These are phyloP conservation scores for Cheiracanthium punctorium DNA, from an alignment of 2,888 invertebrate genomes.

Conservation along the genomic window DNA sequence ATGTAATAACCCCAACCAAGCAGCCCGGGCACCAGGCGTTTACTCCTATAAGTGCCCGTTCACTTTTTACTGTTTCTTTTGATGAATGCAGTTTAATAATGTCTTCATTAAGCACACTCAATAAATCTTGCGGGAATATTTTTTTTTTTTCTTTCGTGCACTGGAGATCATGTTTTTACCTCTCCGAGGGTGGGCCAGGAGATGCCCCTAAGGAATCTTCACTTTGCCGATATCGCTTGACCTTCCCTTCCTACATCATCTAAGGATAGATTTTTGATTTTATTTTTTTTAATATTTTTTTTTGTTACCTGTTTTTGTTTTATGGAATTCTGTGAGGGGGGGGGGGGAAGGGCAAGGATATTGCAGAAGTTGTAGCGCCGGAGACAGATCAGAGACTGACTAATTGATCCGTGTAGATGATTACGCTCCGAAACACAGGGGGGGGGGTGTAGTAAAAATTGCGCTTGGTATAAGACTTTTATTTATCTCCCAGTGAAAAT, in stretches of 20 bases:
- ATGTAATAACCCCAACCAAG: not conserved
- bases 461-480: no score
- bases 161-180: conserved; percentile 47
- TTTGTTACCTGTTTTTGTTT: not conserved
- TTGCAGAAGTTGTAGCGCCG: conserved; percentile 8
- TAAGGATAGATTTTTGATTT: conserved; percentile 7
- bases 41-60: not conserved
- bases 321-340: not conserved
- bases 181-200: conserved; percentile 61
- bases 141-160: conserved; percentile 15
- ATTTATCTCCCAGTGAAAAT: no score
- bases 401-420: conserved; percentile 46
- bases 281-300: not conserved
- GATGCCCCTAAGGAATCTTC: conserved; percentile 46
- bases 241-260: conserved; percentile 53
- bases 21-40: not conserved
- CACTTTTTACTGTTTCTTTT: conserved; percentile 32
- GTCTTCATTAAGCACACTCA: conserved; percentile 66
- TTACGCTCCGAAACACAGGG: conserved; percentile 31
- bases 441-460: conserved; percentile 1
- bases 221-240: conserved; percentile 49
- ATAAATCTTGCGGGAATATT: conserved; percentile 46
- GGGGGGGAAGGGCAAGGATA: conserved; percentile 14
- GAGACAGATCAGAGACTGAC: conserved; percentile 35
- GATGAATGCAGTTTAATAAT: conserved; percentile 66